A percentile compares a stretch with the other conserved stretches of the same genome.
Conservation (phyloP, 2,888 invertebrate genomes). For the Seira sanloemensis region DNA sequence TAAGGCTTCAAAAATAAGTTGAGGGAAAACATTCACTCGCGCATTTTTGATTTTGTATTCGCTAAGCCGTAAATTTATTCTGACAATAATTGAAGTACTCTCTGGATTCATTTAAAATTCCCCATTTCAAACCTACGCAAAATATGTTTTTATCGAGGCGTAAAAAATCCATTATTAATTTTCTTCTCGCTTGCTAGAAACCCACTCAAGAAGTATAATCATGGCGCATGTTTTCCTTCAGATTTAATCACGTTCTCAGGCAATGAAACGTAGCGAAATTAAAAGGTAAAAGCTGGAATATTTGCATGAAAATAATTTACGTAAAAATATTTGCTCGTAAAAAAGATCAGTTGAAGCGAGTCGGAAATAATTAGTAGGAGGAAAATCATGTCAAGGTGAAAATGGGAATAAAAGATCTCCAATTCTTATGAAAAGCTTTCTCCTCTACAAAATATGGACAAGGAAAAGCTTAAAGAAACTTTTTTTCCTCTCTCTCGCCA, state of each 20-base stretch:
- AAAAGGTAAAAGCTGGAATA: background rate
- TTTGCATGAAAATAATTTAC: background rate
- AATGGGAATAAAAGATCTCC: background rate
- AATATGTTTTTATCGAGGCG: background rate
- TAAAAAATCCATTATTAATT: constrained; percentile 6
- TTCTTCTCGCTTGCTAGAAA: background rate
- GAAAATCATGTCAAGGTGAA: constrained; percentile 16
- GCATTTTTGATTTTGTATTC: background rate
- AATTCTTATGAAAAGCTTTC: background rate
- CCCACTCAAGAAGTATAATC: background rate
- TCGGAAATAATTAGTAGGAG: constrained; percentile 5
- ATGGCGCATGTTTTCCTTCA: background rate
- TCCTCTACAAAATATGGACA: background rate
- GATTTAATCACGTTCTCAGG: background rate
- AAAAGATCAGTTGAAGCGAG: background rate
- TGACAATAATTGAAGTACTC: background rate
- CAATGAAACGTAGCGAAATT: constrained; percentile 4
- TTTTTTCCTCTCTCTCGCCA: background rate
- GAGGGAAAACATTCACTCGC: no score
- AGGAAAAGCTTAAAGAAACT: background rate
- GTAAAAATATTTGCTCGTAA: background rate
- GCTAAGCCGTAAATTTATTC: background rate
- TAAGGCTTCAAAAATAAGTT: background rate
- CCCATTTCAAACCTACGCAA: background rate
- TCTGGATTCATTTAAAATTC: background rate